These are phyloP conservation scores for Drosophila ezoana DNA, from an alignment of 2,888 invertebrate genomes.

Conservation along the genomic window DNA sequence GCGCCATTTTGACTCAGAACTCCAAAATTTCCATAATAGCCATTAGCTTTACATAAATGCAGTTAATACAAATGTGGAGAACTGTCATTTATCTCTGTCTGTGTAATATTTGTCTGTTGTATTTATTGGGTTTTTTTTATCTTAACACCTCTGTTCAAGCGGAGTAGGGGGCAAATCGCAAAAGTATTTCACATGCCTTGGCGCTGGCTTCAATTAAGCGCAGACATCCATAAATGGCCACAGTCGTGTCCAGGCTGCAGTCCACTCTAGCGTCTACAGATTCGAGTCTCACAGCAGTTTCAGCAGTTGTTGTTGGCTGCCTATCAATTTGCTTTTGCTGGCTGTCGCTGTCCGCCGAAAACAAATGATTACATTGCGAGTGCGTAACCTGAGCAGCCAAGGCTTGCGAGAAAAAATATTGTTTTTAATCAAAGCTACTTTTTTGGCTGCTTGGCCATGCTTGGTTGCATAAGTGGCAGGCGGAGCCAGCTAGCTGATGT, in stretches of 20 bases:
- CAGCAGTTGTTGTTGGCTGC: conserved; percentile 63
- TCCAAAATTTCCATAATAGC: not conserved
- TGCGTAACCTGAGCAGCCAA: conserved; percentile 77
- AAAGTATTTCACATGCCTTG: conserved; percentile 69
- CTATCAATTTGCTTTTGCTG: conserved; percentile 70
- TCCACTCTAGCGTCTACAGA: conserved; percentile 10
- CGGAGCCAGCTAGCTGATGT: conserved; percentile 10
- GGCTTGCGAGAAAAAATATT: conserved; percentile 49
- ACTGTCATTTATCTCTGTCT: conserved; percentile 50
- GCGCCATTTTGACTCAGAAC: conserved; percentile 2
- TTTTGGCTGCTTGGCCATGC: conserved; percentile 23
- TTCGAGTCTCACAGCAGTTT: conserved; percentile 33
- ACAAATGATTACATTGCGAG: conserved; percentile 77
- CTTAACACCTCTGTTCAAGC: conserved; percentile 59
- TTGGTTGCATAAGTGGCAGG: conserved; percentile 61
- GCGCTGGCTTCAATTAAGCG: conserved; percentile 72
- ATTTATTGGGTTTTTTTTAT: conserved; percentile 29
- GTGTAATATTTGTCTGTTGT: conserved; percentile 20
- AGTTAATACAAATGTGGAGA: conserved; percentile 55
- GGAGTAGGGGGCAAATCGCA: conserved; percentile 50
- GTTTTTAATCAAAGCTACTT: conserved; percentile 63
- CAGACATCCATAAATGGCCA: conserved; percentile 73
- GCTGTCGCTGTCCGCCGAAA: conserved; percentile 68
- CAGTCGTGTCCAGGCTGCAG: conserved; percentile 45
- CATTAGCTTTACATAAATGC: conserved; percentile 47